Base-by-base conservation (phyloP, 2,888 invertebrate genomes). In the Galerucella calmariensis region DNA sequence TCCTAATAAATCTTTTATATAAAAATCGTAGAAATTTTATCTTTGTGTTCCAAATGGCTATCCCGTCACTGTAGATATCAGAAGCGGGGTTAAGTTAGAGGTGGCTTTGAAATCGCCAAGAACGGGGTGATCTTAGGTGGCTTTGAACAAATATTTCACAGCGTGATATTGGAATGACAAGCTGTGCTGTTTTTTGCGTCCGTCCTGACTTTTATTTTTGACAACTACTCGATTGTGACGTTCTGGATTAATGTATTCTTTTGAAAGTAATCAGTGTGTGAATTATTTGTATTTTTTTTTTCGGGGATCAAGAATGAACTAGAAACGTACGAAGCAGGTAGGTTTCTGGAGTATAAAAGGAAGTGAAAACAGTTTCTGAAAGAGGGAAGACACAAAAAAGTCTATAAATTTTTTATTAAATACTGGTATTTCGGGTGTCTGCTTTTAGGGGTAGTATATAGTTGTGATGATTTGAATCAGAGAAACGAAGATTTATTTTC, bases 121-220 rank as follows among this genome's bases (percentile, higher is more conserved):
- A 78, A 78, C 75, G 75, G 80, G 81, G 82, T 81, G 81, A 82
- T 82, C 81, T 81, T 79, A 82, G 82, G 82, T 81, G 83, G 81
- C 77, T 80, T 76, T 70, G 81, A 81, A 83, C 82, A 81, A 83
- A 83, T 82, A 81, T 82, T 80, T 82, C 83, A 80, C 83, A 82
- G 82, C 82, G 72, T 80, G 83, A 82, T 80, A 77, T 78, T 78
- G 79, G 80, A 78, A 80, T 81, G 83, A 83, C 83, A 83, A 81
- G 81, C 81, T 78, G 81, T 74, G 82, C 76, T 79, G 76, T 81
- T 82, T 83, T 83, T 82, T 78, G 79, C 77, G 61, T 70, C 73
- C 59, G 78, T 72, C 78, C 77, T 80, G 81, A 81, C 82, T 82
- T 80, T 80, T 79, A 76, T 75, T 78, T 77, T 76, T 77, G 75